Conservation (phyloP, 2,113 vertebrate species). For the Corythoichthys intestinalis region DNA sequence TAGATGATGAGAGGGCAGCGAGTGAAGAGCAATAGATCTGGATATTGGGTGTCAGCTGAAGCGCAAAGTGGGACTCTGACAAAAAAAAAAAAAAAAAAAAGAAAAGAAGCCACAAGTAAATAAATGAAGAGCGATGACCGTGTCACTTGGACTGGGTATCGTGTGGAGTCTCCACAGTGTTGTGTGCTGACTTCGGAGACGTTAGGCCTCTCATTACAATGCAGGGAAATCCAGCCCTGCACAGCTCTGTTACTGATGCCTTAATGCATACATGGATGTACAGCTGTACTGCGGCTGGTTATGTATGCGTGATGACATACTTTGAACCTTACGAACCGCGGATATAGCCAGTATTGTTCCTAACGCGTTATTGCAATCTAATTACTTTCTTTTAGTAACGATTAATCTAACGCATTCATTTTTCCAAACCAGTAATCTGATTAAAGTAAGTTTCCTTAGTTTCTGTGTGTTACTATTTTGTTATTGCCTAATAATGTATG, state of each 20-base stretch:
- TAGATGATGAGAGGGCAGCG: slow-evolving; percentile 69
- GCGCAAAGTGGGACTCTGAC: slow-evolving; percentile 39
- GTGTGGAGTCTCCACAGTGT: slow-evolving; percentile 58
- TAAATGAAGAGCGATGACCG: slow-evolving; percentile 72
- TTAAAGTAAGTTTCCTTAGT: too few relatives aligned
- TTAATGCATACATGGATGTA: slow-evolving; percentile 61
- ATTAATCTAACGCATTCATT: too few relatives aligned
- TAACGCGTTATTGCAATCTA: too few relatives aligned
- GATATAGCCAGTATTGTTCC: slow-evolving; percentile 15
- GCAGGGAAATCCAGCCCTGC: slow-evolving; percentile 57
- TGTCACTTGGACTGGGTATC: slow-evolving; percentile 70
- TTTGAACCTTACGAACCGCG: slow-evolving; percentile 25
- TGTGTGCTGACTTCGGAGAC: slow-evolving; percentile 47
- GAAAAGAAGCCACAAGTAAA: slow-evolving; percentile 66
- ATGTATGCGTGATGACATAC: slow-evolving; percentile 47
- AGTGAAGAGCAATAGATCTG: slow-evolving; percentile 69
- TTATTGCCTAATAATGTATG: too few relatives aligned
- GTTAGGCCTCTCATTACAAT: slow-evolving; percentile 63
- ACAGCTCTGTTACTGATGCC: slow-evolving; percentile 55
- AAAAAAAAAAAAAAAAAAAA: slow-evolving; percentile 20
- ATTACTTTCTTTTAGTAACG: too few relatives aligned
- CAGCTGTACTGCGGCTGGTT: slow-evolving; percentile 35
- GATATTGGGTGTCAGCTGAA: slow-evolving; percentile 70
- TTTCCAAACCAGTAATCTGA: too few relatives aligned
- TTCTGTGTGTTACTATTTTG: too few relatives aligned